These are phyloP conservation scores for Zoanthus sansibaricus DNA, from an alignment of 92 coral and sea anemone genomes.

Conservation along the genomic window DNA sequence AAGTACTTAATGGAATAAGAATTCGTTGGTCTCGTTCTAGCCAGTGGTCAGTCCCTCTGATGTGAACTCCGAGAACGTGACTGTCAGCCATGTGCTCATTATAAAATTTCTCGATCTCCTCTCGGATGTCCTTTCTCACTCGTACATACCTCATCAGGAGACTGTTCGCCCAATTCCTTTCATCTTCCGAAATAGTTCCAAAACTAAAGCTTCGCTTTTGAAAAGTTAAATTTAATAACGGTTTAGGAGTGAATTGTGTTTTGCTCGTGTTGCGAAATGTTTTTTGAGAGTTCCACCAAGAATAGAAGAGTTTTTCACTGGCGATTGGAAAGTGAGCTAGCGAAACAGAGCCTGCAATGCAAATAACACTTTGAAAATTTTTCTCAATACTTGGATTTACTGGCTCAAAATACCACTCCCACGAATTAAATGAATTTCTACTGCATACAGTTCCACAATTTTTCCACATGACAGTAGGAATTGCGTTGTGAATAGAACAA, in stretches of 20 bases:
- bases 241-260: constrained; percentile 22
- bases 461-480: constrained; percentile 72
- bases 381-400: constrained; percentile 63
- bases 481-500: constrained; percentile 45
- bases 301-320: constrained; percentile 2
- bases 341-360: constrained; percentile 48
- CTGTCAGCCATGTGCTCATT: constrained; percentile 50
- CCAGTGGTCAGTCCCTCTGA: constrained; percentile 86
- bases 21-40: constrained; percentile 49
- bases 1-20: constrained; percentile 59
- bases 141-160: constrained; percentile 52
- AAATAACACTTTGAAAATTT: constrained; percentile 55
- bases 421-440: constrained; percentile 63
- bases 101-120: constrained; percentile 53
- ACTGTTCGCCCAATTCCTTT: constrained; percentile 53
- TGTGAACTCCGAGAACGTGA: constrained; percentile 80
- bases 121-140: constrained; percentile 46
- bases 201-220: constrained; percentile 39
- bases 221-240: constrained; percentile 58
- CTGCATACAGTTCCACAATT: constrained; percentile 72
- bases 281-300: constrained; percentile 23
- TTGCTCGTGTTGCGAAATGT: neutral
- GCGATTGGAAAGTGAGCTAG: constrained; percentile 14
- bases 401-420: constrained; percentile 83
- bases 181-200: constrained; percentile 55